phyloP scores from a whole-genome alignment of 2,888 invertebrate genomes.

The Lymantria dispar region DNA sequence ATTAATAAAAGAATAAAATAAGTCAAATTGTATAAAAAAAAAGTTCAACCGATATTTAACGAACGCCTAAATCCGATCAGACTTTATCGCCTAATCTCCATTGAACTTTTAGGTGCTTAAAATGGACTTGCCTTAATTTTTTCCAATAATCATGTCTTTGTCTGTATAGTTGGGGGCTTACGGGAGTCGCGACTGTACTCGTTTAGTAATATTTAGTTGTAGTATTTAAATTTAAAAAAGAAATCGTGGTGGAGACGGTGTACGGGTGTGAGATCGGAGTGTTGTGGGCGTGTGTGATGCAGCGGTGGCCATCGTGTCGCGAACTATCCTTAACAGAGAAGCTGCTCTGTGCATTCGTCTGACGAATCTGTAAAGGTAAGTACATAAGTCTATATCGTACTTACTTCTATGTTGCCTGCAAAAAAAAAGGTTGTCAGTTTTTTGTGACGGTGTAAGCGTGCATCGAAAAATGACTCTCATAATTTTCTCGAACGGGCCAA shows the following conservation, averaged over 20 bases:
- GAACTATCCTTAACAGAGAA: conserved; percentile 42
- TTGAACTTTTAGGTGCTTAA: conserved; percentile 48
- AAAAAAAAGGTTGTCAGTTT: too few relatives aligned
- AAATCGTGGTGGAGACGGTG: conserved; percentile 43
- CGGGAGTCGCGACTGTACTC: conserved; percentile 36
- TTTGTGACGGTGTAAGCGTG: too few relatives aligned
- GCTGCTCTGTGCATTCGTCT: conserved; percentile 59
- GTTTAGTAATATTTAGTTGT: conserved; percentile 30
- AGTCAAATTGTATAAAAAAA: conserved; percentile 27
- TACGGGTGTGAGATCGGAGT: conserved; percentile 43
- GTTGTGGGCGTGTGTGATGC: conserved; percentile 62
- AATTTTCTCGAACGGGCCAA: too few relatives aligned
- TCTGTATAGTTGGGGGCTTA: conserved; percentile 30
- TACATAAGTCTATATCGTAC: too few relatives aligned
- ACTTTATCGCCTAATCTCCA: conserved; percentile 38
- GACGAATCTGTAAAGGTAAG: conserved; percentile 76
- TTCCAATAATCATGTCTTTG: conserved; percentile 37
- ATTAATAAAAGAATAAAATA: conserved; percentile 19
- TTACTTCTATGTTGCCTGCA: too few relatives aligned
- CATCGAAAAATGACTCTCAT: too few relatives aligned
- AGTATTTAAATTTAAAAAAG: conserved; percentile 26
- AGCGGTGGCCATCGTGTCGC: conserved; percentile 57
- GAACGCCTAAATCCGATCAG: conserved; percentile 50
- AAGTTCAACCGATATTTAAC: conserved; percentile 37
- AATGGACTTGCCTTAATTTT: conserved; percentile 56